Evolutionary conservation across 2,888 invertebrate genomes (phyloP), one percentile per base, ranked within the genome.

Genomic region (Drepanosiphum platanoidis): DNA sequence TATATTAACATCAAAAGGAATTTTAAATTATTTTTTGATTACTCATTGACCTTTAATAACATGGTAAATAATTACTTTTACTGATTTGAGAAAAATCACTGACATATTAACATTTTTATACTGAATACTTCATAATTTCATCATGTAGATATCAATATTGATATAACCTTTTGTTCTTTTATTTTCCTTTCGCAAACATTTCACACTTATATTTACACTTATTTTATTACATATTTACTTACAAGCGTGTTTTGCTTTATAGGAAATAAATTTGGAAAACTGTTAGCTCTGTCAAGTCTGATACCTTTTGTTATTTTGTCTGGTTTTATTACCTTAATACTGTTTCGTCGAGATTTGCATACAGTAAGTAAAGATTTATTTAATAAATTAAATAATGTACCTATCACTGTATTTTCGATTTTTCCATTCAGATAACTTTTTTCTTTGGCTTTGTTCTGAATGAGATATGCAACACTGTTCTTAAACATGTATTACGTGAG

Each of bases 401-500:
- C n/a, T n/a, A n/a, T n/a, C n/a, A n/a, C n/a, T n/a, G n/a, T n/a
- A 88, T 88, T 90, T 92, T 91, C 71, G n/a, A n/a, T n/a, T n/a
- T n/a, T n/a, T n/a, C n/a, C n/a, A n/a, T n/a, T n/a, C 91, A 97
- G 97, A 95, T 97, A 89, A 93, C 93, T 86, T 97, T 96, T 91
- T 95, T 96, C 89, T 88, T 93, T 88, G 97, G 97, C 70, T 92
- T 94, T 86, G 89, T 95, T 88, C 89, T 94, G 42, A 96, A 95
- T 91, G 96, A 97, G 90, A 89, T 91, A 52, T 89, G 95, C 86
- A 97, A 97, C 90, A 93, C 94, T 90, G 90, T 94, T 87, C 90
- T 97, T 87, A 97, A 97, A 90, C 94, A 95, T 89, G 91, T 93
- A 86, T 94, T 97, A 88, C 93, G 94, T 90, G 95, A 97, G 91